These are phyloP conservation scores for Scomber scombrus DNA, from an alignment of 2,113 vertebrate species.

Conservation along the genomic window DNA sequence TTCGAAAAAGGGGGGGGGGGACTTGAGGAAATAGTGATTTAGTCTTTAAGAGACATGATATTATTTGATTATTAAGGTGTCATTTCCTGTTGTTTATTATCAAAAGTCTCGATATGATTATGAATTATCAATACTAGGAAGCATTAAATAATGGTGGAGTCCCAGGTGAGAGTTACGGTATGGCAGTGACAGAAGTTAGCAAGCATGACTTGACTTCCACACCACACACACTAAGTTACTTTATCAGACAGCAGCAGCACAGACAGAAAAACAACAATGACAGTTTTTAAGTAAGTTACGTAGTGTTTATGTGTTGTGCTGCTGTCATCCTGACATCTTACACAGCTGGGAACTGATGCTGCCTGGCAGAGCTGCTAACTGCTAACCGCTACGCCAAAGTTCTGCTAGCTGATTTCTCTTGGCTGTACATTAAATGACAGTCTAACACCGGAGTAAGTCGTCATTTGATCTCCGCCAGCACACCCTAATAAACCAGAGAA, in stretches of 20 bases:
- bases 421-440: slow-evolving; percentile 2
- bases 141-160: neutral
- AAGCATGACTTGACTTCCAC: neutral
- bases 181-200: slow-evolving; percentile 2
- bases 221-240: no score
- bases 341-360: neutral
- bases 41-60: no score
- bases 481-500: neutral
- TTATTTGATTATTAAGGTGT: neutral
- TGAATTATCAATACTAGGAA: no score
- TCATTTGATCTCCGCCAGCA: no score
- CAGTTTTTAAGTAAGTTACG: no score
- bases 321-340: neutral
- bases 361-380: slow-evolving; percentile 7
- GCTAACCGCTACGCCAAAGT: slow-evolving; percentile 48
- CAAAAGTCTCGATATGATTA: no score
- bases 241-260: neutral
- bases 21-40: no score
- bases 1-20: neutral
- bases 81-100: neutral
- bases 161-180: neutral
- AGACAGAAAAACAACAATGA: neutral
- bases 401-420: neutral
- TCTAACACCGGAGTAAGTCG: neutral
- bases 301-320: no score